phyloP scores from a whole-genome alignment of 2,113 vertebrate species.

The Hyperoodon ampullatus region DNA sequence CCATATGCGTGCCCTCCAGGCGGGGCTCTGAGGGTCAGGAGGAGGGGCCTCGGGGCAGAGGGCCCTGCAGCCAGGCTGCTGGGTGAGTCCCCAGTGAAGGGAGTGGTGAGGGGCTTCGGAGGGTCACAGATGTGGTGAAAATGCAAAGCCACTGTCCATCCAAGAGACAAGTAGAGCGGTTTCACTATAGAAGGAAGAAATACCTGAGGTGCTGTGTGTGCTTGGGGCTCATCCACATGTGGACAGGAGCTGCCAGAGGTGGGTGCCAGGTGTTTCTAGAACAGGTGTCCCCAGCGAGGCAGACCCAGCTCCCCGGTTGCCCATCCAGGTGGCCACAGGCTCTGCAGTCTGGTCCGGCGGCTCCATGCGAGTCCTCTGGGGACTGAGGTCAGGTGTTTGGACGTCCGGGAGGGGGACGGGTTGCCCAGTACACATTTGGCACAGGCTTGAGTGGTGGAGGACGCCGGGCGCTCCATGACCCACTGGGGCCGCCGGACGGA shows the following conservation, averaged over 20 bases:
- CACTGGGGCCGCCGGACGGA: too few relatives aligned
- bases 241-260: not conserved
- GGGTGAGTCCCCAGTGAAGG: not conserved
- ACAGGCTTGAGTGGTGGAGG: too few relatives aligned
- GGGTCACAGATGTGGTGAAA: not conserved
- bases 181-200: too few relatives aligned
- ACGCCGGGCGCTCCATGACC: rapidly evolving
- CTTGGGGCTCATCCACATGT: not conserved
- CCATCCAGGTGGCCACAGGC: not conserved
- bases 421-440: rapidly evolving
- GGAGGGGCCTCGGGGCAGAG: not conserved
- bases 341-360: not conserved
- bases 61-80: not conserved
- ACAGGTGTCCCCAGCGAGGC: not conserved
- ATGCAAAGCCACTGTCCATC: not conserved
- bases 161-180: not conserved
- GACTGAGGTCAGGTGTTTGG: too few relatives aligned
- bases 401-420: rapidly evolving
- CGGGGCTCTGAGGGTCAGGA: too few relatives aligned
- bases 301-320: too few relatives aligned
- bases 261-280: not conserved
- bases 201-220: not conserved
- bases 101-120: not conserved
- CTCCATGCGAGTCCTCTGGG: rapidly evolving
- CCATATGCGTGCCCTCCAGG: rapidly evolving